These are phyloP conservation scores for Pseudomyrmex cubaensis DNA, from an alignment of 1,140 invertebrate genomes.

Conservation along the genomic window DNA sequence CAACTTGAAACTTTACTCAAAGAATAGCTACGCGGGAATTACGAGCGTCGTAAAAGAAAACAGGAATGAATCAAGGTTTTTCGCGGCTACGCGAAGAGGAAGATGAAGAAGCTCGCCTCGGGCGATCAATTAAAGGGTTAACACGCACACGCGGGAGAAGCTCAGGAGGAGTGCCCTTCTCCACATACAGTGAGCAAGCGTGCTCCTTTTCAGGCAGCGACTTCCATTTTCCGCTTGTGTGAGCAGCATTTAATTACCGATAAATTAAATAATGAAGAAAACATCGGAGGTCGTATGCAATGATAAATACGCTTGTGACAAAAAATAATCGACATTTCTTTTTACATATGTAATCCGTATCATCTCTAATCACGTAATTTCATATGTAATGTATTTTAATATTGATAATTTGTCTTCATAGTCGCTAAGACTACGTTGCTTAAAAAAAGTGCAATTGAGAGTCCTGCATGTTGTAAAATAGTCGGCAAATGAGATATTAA, in stretches of 20 bases:
- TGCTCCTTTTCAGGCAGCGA: constrained; percentile 35
- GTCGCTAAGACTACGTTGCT: neutral
- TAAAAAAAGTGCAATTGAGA: neutral
- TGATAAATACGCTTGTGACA: neutral
- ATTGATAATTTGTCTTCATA: neutral
- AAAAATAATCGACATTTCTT: constrained; percentile 8
- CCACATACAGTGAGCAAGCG: constrained; percentile 20
- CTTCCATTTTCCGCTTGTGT: constrained; percentile 44
- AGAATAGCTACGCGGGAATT: constrained; percentile 17
- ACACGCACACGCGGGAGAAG: constrained; percentile 54
- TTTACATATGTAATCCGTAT: neutral
- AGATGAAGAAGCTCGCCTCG: constrained; percentile 28
- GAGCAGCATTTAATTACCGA: constrained; percentile 40
- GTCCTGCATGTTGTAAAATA: constrained; percentile 38
- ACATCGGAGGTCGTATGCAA: neutral
- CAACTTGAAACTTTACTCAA: constrained; percentile 10
- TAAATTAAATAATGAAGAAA: constrained; percentile 57
- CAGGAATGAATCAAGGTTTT: constrained; percentile 59
- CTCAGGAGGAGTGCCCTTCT: constrained; percentile 11
- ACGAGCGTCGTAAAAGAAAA: constrained; percentile 59
- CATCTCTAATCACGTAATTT: too few relatives aligned
- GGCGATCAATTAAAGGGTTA: constrained; percentile 66
- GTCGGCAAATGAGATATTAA: constrained; percentile 70
- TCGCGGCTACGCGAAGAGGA: neutral
- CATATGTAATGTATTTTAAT: neutral